Conservation (phyloP, 1,140 invertebrate species). For the Drosophila serrata region DNA sequence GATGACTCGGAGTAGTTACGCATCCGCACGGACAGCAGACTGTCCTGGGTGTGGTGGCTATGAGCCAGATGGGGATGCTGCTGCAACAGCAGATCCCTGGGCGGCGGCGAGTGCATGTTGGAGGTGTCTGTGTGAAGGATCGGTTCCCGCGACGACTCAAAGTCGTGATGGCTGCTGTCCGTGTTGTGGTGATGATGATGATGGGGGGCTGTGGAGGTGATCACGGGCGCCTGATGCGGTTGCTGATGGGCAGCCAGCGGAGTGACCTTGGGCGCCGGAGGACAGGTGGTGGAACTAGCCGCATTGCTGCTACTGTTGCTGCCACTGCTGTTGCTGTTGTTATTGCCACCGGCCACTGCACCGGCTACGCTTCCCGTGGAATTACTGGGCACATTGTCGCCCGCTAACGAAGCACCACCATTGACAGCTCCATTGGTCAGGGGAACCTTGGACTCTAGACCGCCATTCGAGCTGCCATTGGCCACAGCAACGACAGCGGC, state of each 20-base stretch:
- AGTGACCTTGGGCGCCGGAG: conserved; percentile 28
- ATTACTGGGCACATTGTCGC: conserved; percentile 66
- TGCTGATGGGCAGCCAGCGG: conserved; percentile 60
- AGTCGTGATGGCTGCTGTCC: conserved; percentile 83
- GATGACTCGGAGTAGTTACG: conserved; percentile 85
- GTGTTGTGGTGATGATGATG: conserved; percentile 74
- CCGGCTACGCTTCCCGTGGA: conserved; percentile 42
- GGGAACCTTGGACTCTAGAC: conserved; percentile 38
- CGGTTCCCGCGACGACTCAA: conserved; percentile 80
- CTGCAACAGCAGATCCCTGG: conserved; percentile 68
- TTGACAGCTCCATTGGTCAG: conserved; percentile 28
- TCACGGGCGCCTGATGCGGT: conserved; percentile 78
- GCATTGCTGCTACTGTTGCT: conserved; percentile 57
- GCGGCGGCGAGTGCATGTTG: conserved; percentile 83
- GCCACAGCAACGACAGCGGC: conserved; percentile 45
- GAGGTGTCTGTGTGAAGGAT: conserved; percentile 79
- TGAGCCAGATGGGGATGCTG: conserved; percentile 64
- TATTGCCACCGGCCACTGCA: conserved; percentile 24
- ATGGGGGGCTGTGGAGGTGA: conserved; percentile 80
- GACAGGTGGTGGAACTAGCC: conserved; percentile 63
- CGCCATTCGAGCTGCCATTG: conserved; percentile 36
- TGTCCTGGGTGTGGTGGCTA: conserved; percentile 71
- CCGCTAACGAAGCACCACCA: conserved; percentile 3
- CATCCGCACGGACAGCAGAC: conserved; percentile 68
- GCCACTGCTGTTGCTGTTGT: conserved; percentile 49